Conservation (phyloP, 2,888 invertebrate species). For the Volucella zonaria region DNA sequence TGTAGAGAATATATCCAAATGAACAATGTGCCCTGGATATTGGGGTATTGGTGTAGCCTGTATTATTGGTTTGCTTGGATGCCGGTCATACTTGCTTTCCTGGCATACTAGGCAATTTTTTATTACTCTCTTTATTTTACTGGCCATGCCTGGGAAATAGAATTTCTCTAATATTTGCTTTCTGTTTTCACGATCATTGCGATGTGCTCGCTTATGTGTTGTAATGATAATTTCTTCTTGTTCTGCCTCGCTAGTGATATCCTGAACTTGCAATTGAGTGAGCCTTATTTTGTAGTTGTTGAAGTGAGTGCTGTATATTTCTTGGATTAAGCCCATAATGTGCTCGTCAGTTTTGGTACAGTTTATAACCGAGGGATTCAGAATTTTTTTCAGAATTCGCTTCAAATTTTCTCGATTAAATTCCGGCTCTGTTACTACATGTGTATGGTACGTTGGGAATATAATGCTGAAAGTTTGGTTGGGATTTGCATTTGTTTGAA, state of each 20-base stretch:
- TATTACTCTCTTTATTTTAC: not conserved
- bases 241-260: not conserved
- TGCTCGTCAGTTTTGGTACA: not conserved
- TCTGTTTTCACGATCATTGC: not conserved
- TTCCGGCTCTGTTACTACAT: not conserved
- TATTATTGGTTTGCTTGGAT: not conserved
- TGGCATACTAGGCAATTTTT: too few relatives aligned
- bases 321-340: not conserved
- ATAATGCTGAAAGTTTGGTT: not conserved
- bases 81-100: not conserved
- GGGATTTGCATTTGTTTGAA: not conserved
- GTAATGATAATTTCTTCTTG: not conserved
- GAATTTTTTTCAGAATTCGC: not conserved
- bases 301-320: conserved; percentile 1
- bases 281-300: not conserved
- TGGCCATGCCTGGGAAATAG: not conserved
- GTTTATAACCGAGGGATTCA: conserved; percentile 12
- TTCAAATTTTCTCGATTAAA: not conserved
- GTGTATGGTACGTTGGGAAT: conserved; percentile 7
- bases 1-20: not conserved
- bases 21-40: conserved; percentile 3
- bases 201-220: not conserved
- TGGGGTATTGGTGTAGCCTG: not conserved
- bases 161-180: not conserved
- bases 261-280: not conserved